A percentile compares a stretch with the other conserved stretches of the same genome.
Conservation (phyloP, 2,888 invertebrate genomes). For the Aphidius colemani region DNA sequence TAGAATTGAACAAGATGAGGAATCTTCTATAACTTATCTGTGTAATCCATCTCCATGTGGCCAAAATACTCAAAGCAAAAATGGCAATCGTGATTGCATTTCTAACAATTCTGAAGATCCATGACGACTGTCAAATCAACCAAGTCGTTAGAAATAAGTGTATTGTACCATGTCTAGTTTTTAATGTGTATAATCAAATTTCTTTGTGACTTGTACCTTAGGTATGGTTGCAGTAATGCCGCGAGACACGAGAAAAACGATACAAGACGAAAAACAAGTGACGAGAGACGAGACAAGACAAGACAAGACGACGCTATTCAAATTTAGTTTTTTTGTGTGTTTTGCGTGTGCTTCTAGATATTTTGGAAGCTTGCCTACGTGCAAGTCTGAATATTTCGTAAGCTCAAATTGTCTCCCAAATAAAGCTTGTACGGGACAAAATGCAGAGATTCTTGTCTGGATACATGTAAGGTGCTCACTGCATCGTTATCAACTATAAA, state of each 20-base stretch:
- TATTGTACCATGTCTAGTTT: slow-evolving; percentile 63
- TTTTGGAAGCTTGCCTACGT: slow-evolving; percentile 69
- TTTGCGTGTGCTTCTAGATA: slow-evolving; percentile 69
- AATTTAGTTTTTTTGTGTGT: no score
- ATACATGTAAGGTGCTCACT: slow-evolving; percentile 68
- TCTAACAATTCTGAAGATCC: slow-evolving; percentile 62
- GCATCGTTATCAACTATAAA: slow-evolving; percentile 69
- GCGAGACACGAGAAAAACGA: no score
- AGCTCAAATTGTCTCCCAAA: slow-evolving; percentile 70
- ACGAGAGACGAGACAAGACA: no score
- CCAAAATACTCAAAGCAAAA: slow-evolving; percentile 61
- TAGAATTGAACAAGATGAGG: slow-evolving; percentile 44
- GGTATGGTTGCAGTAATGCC: slow-evolving; percentile 62
- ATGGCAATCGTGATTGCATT: slow-evolving; percentile 59
- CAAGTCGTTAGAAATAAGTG: slow-evolving; percentile 61
- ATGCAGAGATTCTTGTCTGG: slow-evolving; percentile 67
- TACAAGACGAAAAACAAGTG: no score
- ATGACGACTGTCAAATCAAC: slow-evolving; percentile 59
- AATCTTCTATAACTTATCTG: slow-evolving; percentile 32
- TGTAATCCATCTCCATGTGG: slow-evolving; percentile 63
- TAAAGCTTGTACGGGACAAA: slow-evolving; percentile 71
- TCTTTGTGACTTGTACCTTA: slow-evolving; percentile 74
- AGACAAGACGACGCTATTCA: no score
- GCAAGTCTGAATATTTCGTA: slow-evolving; percentile 71
- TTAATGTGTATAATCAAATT: slow-evolving; percentile 77